Evolutionary conservation across 1,140 invertebrate genomes (phyloP).

Genomic region (Dolichoris vasculosae): DNA sequence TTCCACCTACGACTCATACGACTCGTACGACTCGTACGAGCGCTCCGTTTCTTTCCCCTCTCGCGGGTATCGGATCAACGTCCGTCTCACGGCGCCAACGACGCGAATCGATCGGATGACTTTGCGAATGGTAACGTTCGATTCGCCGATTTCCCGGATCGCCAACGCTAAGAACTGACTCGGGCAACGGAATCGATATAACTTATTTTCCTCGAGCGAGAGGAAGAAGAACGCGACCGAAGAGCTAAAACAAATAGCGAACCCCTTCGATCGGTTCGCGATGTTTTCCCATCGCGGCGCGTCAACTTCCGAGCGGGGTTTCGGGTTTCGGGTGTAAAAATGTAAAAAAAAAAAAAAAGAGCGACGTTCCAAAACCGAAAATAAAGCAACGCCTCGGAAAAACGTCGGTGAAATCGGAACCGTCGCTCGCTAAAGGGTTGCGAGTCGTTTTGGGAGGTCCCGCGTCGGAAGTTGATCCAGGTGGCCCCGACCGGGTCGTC

Average conservation of each 20-base stretch:
- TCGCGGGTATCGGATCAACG: slow-evolving; percentile 2
- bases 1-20: slow-evolving; percentile 1
- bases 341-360: no score
- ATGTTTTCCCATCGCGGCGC: slow-evolving; percentile 31
- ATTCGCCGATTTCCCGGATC: neutral
- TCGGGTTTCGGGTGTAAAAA: slow-evolving; percentile 23
- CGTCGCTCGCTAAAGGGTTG: slow-evolving; percentile 56
- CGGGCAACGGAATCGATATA: no score
- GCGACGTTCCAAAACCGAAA: slow-evolving; percentile 3
- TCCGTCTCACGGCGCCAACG: neutral
- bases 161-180: neutral
- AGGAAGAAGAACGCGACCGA: slow-evolving; percentile 11
- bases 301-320: slow-evolving; percentile 9
- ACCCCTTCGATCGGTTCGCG: slow-evolving; percentile 35
- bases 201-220: neutral
- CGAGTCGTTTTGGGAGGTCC: slow-evolving; percentile 60
- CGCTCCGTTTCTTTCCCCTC: neutral
- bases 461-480: slow-evolving; percentile 72
- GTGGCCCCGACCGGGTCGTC: slow-evolving; percentile 63
- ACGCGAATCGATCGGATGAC: neutral
- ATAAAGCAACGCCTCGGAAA: slow-evolving; percentile 10
- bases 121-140: neutral
- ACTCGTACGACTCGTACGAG: no score
- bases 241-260: slow-evolving; percentile 15
- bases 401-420: slow-evolving; percentile 45